phyloP scores from a whole-genome alignment of 2,888 invertebrate species.

The Heterodera filipjevi region DNA sequence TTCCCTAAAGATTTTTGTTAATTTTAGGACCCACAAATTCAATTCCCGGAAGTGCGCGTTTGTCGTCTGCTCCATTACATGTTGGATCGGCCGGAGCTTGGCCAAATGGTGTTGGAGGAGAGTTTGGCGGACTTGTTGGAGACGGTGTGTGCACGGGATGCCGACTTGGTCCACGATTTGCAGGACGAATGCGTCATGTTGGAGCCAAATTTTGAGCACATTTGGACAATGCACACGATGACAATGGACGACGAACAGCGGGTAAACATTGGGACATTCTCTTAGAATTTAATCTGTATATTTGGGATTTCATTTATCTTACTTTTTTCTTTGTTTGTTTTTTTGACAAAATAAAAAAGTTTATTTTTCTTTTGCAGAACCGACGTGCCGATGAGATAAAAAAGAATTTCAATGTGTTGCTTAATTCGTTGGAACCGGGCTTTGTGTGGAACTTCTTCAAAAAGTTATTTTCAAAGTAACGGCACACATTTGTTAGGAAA shows the following conservation, averaged over 20 bases:
- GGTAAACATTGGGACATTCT: not conserved
- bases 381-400: conserved; percentile 72
- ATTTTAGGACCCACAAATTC: conserved; percentile 49
- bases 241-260: conserved; percentile 11
- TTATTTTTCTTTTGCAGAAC: conserved; percentile 34
- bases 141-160: conserved; percentile 44
- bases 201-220: conserved; percentile 42
- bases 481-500: conserved; percentile 38
- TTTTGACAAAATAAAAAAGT: too few species aligned
- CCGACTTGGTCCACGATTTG: conserved; percentile 36
- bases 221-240: conserved; percentile 11
- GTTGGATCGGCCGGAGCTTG: conserved; percentile 84
- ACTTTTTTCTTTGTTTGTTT: too few species aligned
- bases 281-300: too few species aligned
- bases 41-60: conserved; percentile 66
- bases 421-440: conserved; percentile 81
- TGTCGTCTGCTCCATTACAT: conserved; percentile 82
- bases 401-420: conserved; percentile 82
- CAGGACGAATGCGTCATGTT: conserved; percentile 41
- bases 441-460: conserved; percentile 82
- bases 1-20: not conserved
- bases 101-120: conserved; percentile 77
- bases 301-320: too few species aligned
- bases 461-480: conserved; percentile 63
- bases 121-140: conserved; percentile 80